Conservation (phyloP, 2,888 invertebrate species). For the Venustoraphidia nigricollis region DNA sequence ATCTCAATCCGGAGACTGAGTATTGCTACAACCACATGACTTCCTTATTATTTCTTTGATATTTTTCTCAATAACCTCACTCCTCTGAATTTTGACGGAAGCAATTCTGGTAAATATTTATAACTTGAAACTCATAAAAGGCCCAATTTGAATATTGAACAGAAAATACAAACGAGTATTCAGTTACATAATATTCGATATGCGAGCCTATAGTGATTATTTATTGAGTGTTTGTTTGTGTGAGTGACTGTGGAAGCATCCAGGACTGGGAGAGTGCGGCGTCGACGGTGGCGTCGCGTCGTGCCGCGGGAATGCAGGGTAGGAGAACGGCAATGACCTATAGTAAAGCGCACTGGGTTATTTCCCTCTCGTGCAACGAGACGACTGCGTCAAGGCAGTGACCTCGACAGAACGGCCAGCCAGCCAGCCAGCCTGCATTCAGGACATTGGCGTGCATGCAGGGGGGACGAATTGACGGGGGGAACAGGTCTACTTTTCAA, state of each 20-base stretch:
- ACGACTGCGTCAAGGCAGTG: slow-evolving; percentile 8
- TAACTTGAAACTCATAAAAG: too few relatives aligned
- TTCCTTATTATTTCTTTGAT: too few relatives aligned
- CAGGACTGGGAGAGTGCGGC: background rate
- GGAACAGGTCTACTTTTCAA: slow-evolving; percentile 23
- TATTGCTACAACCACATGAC: too few relatives aligned
- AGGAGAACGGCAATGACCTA: slow-evolving; percentile 6
- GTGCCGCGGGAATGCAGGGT: background rate
- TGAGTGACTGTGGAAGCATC: background rate
- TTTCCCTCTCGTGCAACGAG: slow-evolving; percentile 7
- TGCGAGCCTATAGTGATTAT: too few relatives aligned
- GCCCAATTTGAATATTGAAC: too few relatives aligned
- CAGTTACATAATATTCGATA: too few relatives aligned
- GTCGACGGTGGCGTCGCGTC: slow-evolving; percentile 1
- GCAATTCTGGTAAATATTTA: too few relatives aligned
- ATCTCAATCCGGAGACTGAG: too few relatives aligned
- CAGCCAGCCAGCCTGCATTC: background rate
- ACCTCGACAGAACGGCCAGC: slow-evolving; percentile 6
- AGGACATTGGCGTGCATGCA: slow-evolving; percentile 21
- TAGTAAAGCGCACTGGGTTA: slow-evolving; percentile 6
- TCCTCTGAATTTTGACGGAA: too few relatives aligned
- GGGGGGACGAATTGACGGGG: slow-evolving; percentile 39
- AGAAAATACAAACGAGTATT: too few relatives aligned
- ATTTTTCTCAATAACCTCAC: too few relatives aligned
- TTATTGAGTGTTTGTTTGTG: background rate